Conservation (phyloP, 2,113 vertebrate genomes). For the Callionymus lyra region DNA sequence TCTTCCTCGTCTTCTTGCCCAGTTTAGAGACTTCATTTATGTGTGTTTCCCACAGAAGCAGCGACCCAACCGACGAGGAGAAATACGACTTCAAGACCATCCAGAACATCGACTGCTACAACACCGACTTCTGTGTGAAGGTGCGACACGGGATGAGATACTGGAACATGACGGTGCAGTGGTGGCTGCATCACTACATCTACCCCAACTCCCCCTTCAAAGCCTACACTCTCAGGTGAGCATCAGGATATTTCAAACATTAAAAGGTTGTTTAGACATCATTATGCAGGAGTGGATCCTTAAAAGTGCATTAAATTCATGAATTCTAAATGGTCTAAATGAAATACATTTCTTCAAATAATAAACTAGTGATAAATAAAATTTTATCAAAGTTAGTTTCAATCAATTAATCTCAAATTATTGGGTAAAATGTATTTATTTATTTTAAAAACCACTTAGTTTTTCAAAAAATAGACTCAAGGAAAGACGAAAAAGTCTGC, state of each 20-base stretch:
- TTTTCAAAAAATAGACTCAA: too few species aligned
- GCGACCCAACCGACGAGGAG: conserved; percentile 40
- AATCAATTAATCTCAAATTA: too few species aligned
- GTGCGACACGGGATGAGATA: conserved; percentile 86
- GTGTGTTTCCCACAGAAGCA: conserved; percentile 37
- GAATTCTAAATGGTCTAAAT: too few species aligned
- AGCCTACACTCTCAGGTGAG: conserved; percentile 75
- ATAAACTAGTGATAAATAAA: too few species aligned
- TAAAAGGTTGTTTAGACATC: too few species aligned
- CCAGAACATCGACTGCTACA: conserved; percentile 84
- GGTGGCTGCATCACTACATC: conserved; percentile 87
- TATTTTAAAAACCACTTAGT: too few species aligned
- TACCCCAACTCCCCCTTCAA: conserved; percentile 75
- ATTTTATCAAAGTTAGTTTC: too few species aligned
- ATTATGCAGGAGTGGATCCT: too few species aligned
- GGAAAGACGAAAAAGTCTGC: too few species aligned
- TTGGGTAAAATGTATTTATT: too few species aligned
- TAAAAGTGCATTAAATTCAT: too few species aligned
- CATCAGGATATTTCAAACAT: neutral
- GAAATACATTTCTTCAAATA: too few species aligned
- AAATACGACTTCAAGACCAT: conserved; percentile 82
- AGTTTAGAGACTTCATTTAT: neutral
- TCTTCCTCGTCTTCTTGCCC: neutral
- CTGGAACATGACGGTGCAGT: conserved; percentile 93
- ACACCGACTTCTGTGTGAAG: conserved; percentile 83